Evolutionary conservation across 2,797 vertebrate genomes (phyloP).

Genomic region (Poeciliopsis gracilis): DNA sequence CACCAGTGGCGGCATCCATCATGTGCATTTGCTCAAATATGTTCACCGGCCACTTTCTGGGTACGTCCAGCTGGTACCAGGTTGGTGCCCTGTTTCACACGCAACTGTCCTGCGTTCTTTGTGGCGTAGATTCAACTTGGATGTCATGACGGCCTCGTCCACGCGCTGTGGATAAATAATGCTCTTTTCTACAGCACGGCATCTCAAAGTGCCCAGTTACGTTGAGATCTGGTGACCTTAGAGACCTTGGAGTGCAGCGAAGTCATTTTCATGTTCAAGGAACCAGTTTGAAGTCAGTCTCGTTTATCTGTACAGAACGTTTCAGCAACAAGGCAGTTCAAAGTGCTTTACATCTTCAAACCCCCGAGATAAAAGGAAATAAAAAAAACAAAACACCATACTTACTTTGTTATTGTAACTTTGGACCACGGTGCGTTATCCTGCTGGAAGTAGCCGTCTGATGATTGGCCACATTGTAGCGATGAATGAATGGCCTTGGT

Average conservation of each 20-base stretch:
- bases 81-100: not conserved
- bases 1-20: conserved; percentile 35
- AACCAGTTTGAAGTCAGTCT: not conserved
- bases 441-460: not conserved
- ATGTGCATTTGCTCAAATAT: conserved; percentile 42
- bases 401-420: not conserved
- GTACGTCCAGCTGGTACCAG: not conserved
- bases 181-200: not conserved
- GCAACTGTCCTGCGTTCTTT: not conserved
- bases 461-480: not conserved
- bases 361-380: too few species aligned
- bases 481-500: not conserved
- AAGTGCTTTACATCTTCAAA: too few species aligned
- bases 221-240: not conserved
- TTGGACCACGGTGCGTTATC: not conserved
- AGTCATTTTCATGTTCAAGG: not conserved
- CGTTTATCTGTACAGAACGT: too few species aligned
- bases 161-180: not conserved
- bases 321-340: too few species aligned
- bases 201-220: not conserved
- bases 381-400: too few species aligned
- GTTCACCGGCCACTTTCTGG: not conserved
- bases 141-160: not conserved
- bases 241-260: not conserved
- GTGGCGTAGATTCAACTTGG: not conserved